Conservation (phyloP, 2,113 vertebrate genomes). For the Rhagologus leucostigma region DNA sequence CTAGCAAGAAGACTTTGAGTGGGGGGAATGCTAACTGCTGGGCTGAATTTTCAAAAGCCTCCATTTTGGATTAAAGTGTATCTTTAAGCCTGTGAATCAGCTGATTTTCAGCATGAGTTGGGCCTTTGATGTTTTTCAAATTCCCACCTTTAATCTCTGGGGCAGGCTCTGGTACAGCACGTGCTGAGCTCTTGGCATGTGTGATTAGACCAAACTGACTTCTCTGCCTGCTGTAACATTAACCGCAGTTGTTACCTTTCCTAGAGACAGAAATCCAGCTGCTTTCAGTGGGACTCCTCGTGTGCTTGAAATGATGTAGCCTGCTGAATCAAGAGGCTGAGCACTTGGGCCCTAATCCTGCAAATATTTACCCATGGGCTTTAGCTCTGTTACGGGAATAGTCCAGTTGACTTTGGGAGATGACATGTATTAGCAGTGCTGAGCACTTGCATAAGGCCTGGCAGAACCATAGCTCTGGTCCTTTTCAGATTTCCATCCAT, state of each 20-base stretch:
- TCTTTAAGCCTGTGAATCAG: background rate
- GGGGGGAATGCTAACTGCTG: background rate
- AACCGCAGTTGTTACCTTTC: background rate
- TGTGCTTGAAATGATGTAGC: background rate
- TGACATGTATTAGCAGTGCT: background rate
- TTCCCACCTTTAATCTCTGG: background rate
- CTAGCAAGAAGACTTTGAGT: background rate
- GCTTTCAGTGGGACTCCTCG: background rate
- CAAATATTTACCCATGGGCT: background rate
- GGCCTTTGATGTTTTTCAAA: constrained; percentile 5
- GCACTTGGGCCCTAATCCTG: background rate
- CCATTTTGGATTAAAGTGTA: background rate
- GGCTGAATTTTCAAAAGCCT: background rate
- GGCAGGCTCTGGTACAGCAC: background rate
- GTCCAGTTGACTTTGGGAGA: background rate
- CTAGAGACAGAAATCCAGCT: background rate
- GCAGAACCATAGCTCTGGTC: background rate
- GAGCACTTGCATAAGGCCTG: background rate
- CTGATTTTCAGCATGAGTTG: background rate
- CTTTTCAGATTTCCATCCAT: background rate
- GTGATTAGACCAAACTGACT: background rate
- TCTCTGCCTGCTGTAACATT: background rate
- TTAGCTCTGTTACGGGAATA: background rate
- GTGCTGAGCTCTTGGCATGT: background rate
- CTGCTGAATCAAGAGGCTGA: background rate